Conservation (phyloP, 2,113 vertebrate species). For the Nannobrachium achirus region DNA sequence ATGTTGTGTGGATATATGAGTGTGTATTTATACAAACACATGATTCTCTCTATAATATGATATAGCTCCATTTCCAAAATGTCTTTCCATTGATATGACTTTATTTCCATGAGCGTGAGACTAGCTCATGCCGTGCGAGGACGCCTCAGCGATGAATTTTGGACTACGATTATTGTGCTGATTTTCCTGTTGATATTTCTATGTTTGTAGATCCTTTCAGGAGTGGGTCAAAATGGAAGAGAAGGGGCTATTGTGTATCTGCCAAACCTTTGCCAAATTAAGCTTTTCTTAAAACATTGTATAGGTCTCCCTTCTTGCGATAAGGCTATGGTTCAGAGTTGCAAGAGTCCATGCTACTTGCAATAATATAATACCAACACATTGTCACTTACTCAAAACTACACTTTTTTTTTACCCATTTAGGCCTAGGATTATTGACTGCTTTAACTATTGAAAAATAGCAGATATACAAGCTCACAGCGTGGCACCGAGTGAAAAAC, state of each 20-base stretch:
- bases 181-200: constrained; percentile 52
- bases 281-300: constrained; percentile 44
- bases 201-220: constrained; percentile 41
- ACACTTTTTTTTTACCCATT: no score
- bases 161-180: constrained; percentile 39
- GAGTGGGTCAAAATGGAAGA: constrained; percentile 44
- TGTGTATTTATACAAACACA: constrained; percentile 68
- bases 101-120: constrained; percentile 37
- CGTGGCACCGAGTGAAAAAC: no score
- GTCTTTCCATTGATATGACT: constrained; percentile 60
- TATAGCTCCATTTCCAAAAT: constrained; percentile 47
- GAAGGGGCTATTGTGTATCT: constrained; percentile 66
- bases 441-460: no score
- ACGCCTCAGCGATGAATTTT: constrained; percentile 45
- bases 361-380: constrained; percentile 2
- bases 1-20: constrained; percentile 60
- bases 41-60: constrained; percentile 54
- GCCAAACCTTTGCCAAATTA: constrained; percentile 81
- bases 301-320: constrained; percentile 44
- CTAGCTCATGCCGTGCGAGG: constrained; percentile 36
- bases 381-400: no score
- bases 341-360: constrained; percentile 1
- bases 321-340: constrained; percentile 61
- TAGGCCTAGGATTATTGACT: no score
- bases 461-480: no score